Percentiles rank a stretch among this genome's conserved stretches.
Evolutionary conservation across 2,113 vertebrate species (phyloP).

Genomic region (human (Homo sapiens)): GRCh38 chr1:35419501-35420000

Average conservation of each 20-base stretch:
- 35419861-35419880: slow-evolving; percentile 78
- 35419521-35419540: slow-evolving; percentile 96
- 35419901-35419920: slow-evolving; percentile 77
- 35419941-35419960: slow-evolving; percentile 83
- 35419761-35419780: slow-evolving; percentile 75
- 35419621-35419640: slow-evolving; percentile 90
- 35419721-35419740: slow-evolving; percentile 88
- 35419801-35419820: slow-evolving; percentile 79
- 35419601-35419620: slow-evolving; percentile 95
- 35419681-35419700: slow-evolving; percentile 79
- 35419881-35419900: slow-evolving; percentile 75
- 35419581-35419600: slow-evolving; percentile 96
- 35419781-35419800: slow-evolving; percentile 62
- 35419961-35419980: slow-evolving; percentile 84
- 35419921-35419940: slow-evolving; percentile 84
- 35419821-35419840: slow-evolving; percentile 82
- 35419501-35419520: slow-evolving; percentile 98
- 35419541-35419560: slow-evolving; percentile 96
- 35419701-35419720: slow-evolving; percentile 83
- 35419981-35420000: slow-evolving; percentile 83
- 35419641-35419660: slow-evolving; percentile 89
- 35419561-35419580: slow-evolving; percentile 92
- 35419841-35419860: slow-evolving; percentile 81
- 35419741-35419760: slow-evolving; percentile 80
- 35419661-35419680: slow-evolving; percentile 88